These are phyloP conservation scores for Drepana arcuata DNA, from an alignment of 1,140 invertebrate species.

Conservation along the genomic window DNA sequence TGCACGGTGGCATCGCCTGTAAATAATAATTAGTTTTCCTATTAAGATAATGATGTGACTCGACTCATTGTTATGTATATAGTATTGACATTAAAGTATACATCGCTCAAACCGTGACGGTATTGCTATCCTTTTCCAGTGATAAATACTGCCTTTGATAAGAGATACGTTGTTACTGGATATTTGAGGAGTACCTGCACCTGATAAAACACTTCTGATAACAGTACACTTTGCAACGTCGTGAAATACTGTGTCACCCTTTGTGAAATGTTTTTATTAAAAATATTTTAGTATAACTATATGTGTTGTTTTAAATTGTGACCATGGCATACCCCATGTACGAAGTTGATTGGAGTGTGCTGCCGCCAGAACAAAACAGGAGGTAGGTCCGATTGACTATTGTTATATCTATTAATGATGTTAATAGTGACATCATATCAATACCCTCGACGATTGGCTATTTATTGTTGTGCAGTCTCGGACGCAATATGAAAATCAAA, in stretches of 20 bases:
- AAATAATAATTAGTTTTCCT: constrained; percentile 67
- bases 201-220: constrained; percentile 68
- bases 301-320: constrained; percentile 24
- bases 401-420: no score
- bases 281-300: constrained; percentile 26
- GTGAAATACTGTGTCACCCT: constrained; percentile 43
- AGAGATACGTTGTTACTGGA: constrained; percentile 64
- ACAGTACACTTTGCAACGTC: constrained; percentile 54
- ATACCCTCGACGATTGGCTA: no score
- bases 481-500: constrained; percentile 7
- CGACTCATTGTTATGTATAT: constrained; percentile 60
- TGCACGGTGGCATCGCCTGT: constrained; percentile 35
- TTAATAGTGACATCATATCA: no score
- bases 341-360: constrained; percentile 84
- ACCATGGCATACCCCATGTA: constrained; percentile 73
- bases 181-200: constrained; percentile 62
- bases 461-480: no score
- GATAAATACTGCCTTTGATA: constrained; percentile 69
- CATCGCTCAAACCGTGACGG: constrained; percentile 40
- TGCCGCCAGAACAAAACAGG: constrained; percentile 85
- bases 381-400: no score
- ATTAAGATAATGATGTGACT: constrained; percentile 65
- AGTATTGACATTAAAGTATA: constrained; percentile 64
- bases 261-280: constrained; percentile 56
- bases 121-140: constrained; percentile 69